Conservation (phyloP, 2,797 vertebrate species). For the Novumbra hubbsi region DNA sequence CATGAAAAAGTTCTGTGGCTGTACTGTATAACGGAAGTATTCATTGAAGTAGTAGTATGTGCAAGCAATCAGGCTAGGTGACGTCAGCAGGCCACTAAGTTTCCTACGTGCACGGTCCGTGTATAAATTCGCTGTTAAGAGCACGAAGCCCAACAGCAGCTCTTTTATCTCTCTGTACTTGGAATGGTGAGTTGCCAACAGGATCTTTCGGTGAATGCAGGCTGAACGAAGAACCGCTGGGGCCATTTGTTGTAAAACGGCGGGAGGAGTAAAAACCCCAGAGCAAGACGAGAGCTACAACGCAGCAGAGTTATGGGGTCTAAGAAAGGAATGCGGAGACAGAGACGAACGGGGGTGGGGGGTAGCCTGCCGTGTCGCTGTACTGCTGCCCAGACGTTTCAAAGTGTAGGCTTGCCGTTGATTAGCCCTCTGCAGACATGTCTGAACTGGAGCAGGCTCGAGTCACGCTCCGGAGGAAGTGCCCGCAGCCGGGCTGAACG, state of each 20-base stretch:
- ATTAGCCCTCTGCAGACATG: constrained; percentile 43
- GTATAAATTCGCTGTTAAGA: constrained; percentile 19
- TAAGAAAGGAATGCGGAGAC: constrained; percentile 32
- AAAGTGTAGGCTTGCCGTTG: constrained; percentile 33
- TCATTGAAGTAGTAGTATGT: background rate
- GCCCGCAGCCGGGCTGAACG: constrained; percentile 31
- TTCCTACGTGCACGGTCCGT: background rate
- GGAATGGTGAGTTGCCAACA: constrained; percentile 37
- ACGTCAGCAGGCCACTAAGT: background rate
- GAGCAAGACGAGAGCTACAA: background rate
- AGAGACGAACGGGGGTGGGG: background rate
- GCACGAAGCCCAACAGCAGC: constrained; percentile 23
- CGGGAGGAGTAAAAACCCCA: background rate
- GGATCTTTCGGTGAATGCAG: constrained; percentile 28
- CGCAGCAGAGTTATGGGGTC: constrained; percentile 36
- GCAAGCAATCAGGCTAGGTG: background rate
- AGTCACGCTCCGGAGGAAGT: constrained; percentile 37
- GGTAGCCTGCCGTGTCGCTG: constrained; percentile 23
- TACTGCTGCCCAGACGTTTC: constrained; percentile 12
- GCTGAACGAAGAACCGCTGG: constrained; percentile 30
- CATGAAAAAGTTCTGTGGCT: background rate
- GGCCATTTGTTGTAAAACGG: constrained; percentile 7
- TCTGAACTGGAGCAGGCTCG: constrained; percentile 45
- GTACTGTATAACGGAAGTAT: background rate
- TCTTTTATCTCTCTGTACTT: constrained; percentile 32